A percentile compares a stretch with the other conserved stretches of the same genome.
Evolutionary conservation across 92 coral and sea anemone genomes (phyloP).

Genomic region (Porites evermanni): DNA sequence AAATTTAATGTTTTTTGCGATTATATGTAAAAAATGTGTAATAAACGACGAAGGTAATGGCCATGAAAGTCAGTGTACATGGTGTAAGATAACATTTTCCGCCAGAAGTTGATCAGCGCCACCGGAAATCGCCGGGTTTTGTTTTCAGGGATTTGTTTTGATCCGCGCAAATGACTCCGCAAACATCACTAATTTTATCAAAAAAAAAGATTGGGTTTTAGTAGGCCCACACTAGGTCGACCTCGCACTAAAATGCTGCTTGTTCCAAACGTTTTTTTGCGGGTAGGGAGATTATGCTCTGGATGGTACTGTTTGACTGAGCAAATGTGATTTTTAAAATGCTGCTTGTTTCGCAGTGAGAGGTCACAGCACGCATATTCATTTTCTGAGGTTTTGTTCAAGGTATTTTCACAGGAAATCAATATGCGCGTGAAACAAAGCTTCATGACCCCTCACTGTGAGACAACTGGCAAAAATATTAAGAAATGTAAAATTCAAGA

Average conservation of each 20-base stretch:
- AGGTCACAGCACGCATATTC: neutral
- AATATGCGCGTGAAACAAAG: neutral
- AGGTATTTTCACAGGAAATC: slow-evolving; percentile 4
- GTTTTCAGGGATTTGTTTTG: slow-evolving; percentile 2
- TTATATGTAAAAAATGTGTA: neutral
- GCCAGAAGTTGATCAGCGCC: neutral
- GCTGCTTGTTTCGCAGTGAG: no score
- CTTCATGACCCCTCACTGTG: neutral
- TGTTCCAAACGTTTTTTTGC: slow-evolving; percentile 6
- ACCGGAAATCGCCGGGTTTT: neutral
- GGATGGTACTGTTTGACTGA: no score
- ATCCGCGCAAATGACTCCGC: neutral
- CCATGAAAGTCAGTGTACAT: no score
- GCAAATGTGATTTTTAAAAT: no score
- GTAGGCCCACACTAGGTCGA: slow-evolving; percentile 1
- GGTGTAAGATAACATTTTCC: neutral
- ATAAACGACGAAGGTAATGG: neutral
- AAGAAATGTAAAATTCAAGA: no score
- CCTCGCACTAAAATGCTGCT: slow-evolving; percentile 9
- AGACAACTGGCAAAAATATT: no score
- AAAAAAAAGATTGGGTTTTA: neutral
- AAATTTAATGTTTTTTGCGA: slow-evolving; percentile 8
- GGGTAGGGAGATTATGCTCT: no score
- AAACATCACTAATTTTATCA: neutral
- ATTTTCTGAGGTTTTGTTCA: neutral